These are phyloP conservation scores for Drosophila takahashii DNA, from an alignment of 1,140 invertebrate genomes.

Conservation along the genomic window DNA sequence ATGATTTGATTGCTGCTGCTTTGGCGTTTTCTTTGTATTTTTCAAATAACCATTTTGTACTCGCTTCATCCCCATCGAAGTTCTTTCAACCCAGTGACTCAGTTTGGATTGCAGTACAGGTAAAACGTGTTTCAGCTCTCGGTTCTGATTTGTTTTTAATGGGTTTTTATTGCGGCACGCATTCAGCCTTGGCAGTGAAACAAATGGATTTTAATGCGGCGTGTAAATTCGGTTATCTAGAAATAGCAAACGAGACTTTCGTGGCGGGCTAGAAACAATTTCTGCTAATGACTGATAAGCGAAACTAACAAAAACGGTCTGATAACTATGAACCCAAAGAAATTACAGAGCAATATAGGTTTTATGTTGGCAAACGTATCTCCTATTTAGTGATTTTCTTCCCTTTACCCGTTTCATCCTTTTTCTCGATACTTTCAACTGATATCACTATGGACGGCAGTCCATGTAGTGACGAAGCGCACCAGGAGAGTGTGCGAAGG, in stretches of 20 bases:
- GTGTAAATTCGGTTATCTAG: conserved; percentile 48
- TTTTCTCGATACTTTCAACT: no score
- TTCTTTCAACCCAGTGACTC: conserved; percentile 63
- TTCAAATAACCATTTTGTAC: conserved; percentile 20
- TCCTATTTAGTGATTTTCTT: no score
- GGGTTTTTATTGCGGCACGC: conserved; percentile 16
- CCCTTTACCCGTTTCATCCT: no score
- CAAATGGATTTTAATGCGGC: conserved; percentile 36
- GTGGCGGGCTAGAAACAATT: conserved; percentile 12
- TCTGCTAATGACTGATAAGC: conserved; percentile 34
- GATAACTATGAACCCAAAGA: conserved; percentile 10
- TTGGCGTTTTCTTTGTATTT: conserved; percentile 10
- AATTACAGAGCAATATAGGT: background rate
- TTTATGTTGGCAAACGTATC: no score
- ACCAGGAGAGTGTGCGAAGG: no score
- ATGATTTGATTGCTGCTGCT: conserved; percentile 36
- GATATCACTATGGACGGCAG: no score
- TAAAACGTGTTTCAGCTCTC: conserved; percentile 49
- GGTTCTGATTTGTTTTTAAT: conserved; percentile 17
- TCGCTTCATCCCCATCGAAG: conserved; percentile 37
- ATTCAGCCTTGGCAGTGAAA: conserved; percentile 52
- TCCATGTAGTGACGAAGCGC: no score
- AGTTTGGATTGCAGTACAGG: conserved; percentile 44
- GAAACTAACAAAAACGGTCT: conserved; percentile 13
- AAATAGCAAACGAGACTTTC: conserved; percentile 7